Percentiles rank a stretch among this genome's conserved stretches.
Conservation (phyloP, 2,113 vertebrate genomes). For the Albula goreensis region DNA sequence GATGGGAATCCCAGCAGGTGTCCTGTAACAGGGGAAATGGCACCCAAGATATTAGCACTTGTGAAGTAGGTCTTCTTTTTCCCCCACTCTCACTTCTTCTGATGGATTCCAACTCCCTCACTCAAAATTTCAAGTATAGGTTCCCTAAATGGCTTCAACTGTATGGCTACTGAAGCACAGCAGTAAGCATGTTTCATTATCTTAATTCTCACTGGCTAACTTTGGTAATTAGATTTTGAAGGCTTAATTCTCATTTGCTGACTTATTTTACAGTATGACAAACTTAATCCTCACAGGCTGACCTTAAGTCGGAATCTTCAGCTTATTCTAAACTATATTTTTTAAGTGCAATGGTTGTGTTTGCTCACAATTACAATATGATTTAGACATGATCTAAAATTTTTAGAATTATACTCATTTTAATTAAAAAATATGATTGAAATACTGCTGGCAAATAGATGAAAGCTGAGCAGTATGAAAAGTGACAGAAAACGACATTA, state of each 20-base stretch:
- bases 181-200: background rate
- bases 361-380: constrained; percentile 42
- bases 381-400: constrained; percentile 21
- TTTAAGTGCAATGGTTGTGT: constrained; percentile 11
- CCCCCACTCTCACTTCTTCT: background rate
- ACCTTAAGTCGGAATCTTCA: background rate
- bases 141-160: background rate
- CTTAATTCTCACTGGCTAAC: background rate
- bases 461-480: background rate
- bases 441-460: constrained; percentile 8
- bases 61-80: background rate
- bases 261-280: background rate
- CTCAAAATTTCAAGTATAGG: background rate
- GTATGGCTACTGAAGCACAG: background rate
- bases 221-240: background rate
- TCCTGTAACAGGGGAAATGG: background rate
- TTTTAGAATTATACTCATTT: constrained; percentile 30
- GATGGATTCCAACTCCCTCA: background rate
- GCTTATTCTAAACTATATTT: background rate
- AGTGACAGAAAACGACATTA: background rate
- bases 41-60: background rate
- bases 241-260: constrained; percentile 1
- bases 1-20: constrained; percentile 33
- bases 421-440: constrained; percentile 37
- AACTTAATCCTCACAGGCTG: background rate